A percentile compares a stretch with the other conserved stretches of the same genome.
Conservation (phyloP, 30 jellyfish, hydroid and myxozoan species). For the Hydractinia symbiolongicarpus region DNA sequence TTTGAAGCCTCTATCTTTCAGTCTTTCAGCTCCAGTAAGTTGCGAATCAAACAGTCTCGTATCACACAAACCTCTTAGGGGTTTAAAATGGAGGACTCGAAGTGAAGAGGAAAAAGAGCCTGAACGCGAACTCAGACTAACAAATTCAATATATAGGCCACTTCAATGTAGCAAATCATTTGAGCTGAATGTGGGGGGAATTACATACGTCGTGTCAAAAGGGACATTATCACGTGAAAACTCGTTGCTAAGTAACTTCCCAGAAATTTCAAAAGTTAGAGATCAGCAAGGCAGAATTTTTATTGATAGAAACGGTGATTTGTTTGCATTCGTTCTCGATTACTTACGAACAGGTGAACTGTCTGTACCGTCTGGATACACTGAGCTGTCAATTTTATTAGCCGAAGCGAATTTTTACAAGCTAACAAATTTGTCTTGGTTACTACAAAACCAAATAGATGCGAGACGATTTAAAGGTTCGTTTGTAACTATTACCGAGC, state of each 20-base stretch:
- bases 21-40: too few relatives aligned
- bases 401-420: neutral
- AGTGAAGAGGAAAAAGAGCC: too few relatives aligned
- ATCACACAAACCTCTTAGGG: too few relatives aligned
- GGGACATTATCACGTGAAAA: constrained; percentile 4
- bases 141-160: too few relatives aligned
- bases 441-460: neutral
- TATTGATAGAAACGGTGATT: constrained; percentile 63
- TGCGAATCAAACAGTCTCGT: too few relatives aligned
- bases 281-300: constrained; percentile 59
- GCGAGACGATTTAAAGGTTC: neutral
- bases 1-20: too few relatives aligned
- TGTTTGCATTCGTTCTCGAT: constrained; percentile 47
- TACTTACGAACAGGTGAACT: constrained; percentile 31
- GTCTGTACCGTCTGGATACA: neutral
- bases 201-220: neutral
- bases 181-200: constrained; percentile 26
- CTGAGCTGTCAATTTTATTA: neutral
- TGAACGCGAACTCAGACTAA: too few relatives aligned
- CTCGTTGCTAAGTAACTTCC: constrained; percentile 45
- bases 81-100: too few relatives aligned
- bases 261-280: constrained; percentile 49
- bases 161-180: neutral
- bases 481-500: constrained; percentile 2
- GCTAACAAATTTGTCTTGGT: neutral